Evolutionary conservation across 1,140 invertebrate genomes (phyloP).

Genomic region (Drosophila busckii): DNA sequence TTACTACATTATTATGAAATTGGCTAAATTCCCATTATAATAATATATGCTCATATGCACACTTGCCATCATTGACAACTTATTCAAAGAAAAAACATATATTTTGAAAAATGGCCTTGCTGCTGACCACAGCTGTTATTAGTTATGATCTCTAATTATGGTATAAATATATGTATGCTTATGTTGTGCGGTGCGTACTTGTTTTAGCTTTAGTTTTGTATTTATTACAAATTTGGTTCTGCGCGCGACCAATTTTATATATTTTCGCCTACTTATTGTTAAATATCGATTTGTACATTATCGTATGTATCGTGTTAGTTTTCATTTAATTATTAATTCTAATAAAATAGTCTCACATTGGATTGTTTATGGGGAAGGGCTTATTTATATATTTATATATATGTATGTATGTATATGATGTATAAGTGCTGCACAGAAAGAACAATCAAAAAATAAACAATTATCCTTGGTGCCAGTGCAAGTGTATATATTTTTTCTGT

Average conservation of each 20-base stretch:
- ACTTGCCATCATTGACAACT: slow-evolving; percentile 8
- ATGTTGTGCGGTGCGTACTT: slow-evolving; percentile 65
- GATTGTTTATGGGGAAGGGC: slow-evolving; percentile 59
- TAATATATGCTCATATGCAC: slow-evolving; percentile 15
- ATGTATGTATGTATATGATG: slow-evolving; percentile 17
- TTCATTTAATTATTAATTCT: slow-evolving; percentile 47
- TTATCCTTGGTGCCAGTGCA: slow-evolving; percentile 20
- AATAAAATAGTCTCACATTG: slow-evolving; percentile 66
- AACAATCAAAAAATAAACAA: slow-evolving; percentile 14
- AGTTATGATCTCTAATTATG: slow-evolving; percentile 16
- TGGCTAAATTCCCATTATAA: slow-evolving; percentile 59
- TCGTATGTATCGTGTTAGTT: too few species aligned
- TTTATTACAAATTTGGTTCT: slow-evolving; percentile 68
- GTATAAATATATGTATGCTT: slow-evolving; percentile 28
- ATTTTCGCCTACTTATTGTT: slow-evolving; percentile 62
- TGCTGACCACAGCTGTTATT: slow-evolving; percentile 1
- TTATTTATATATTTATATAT: slow-evolving; percentile 22
- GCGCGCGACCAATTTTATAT: slow-evolving; percentile 37
- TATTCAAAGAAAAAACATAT: not conserved
- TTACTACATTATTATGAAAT: slow-evolving; percentile 61
- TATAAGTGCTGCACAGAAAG: slow-evolving; percentile 37
- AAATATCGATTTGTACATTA: slow-evolving; percentile 57
- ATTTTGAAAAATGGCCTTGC: too few species aligned
- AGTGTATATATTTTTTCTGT: slow-evolving; percentile 1
- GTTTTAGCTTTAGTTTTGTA: slow-evolving; percentile 17